Base-by-base conservation (phyloP, 2,113 vertebrate genomes). In the Spilogale gracilis region DNA sequence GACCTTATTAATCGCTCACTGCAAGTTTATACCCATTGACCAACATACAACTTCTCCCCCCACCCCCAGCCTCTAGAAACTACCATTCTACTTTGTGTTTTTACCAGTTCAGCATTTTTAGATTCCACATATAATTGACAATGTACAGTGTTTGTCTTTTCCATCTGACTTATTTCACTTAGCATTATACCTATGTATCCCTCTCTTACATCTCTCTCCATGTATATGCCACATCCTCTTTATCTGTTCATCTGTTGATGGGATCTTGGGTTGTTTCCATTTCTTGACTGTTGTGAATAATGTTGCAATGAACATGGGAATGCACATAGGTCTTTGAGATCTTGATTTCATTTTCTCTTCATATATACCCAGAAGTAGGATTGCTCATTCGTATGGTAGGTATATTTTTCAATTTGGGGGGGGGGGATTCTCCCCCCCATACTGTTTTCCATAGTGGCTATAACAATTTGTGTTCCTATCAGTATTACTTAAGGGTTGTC, bases 101-200 rank as follows among this genome's bases (percentile, higher is more conserved):
- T 32, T 60, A 18, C 60, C 45, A 45, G 13, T 80, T 86, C 38
- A 30, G 5, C 45, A 43, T 43, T 25, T 61, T 58, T 80, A 80
- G 52, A 30, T 50, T 79, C 16, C 25, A 63, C 32, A 71, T 61
- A 17, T 91, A 67, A 30, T 1, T 71, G 27, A 54, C 61, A 45
- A 14, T 8, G 32, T 20, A 60, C 23, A 43, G 5, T 79, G 25
- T 71, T 80, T 90, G 6, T 87, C 52, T 92, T 92, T 92, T 92
- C 27, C 74, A 2, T 63, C 21, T 91, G 63, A 78, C 54, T 91
- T 50, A 79, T 80, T 86, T 95, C 45, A 61, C 82, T 80, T 95
- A 73, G 43, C 3, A 54, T 52, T 67, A 69, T 86, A 38, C 18
- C 60, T 78, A 17, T 78, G 8, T 30, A 30, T 50, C 1, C 30